phyloP scores from a whole-genome alignment of 2,113 vertebrate genomes.

The Heteronetta atricapilla region DNA sequence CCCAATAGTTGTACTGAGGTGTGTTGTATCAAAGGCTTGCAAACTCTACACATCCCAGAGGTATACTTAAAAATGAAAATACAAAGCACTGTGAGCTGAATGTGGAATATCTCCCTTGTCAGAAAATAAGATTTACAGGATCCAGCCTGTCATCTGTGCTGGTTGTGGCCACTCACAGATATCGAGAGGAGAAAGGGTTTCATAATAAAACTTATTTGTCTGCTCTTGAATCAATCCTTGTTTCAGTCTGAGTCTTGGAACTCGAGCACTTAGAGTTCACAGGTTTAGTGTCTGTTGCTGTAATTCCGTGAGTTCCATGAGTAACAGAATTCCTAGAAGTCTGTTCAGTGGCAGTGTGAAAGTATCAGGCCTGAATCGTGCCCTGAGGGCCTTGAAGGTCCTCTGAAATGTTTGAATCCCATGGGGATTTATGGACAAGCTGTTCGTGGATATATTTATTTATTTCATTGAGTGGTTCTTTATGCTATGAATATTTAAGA shows the following conservation, averaged over 20 bases:
- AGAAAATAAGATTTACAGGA: neutral
- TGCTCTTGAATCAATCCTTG: neutral
- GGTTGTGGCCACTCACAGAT: neutral
- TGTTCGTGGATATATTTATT: neutral
- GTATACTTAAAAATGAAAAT: neutral
- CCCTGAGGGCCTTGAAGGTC: neutral
- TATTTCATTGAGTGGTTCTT: neutral
- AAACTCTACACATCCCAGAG: neutral
- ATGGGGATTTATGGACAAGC: neutral
- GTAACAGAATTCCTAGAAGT: neutral
- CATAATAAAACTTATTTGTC: neutral
- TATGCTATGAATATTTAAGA: neutral
- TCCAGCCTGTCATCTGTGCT: neutral
- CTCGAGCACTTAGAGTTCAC: neutral
- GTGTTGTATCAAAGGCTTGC: neutral
- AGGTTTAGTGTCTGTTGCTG: neutral
- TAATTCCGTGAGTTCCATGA: neutral
- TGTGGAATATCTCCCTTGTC: neutral
- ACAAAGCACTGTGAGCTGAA: neutral
- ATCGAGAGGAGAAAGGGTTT: neutral
- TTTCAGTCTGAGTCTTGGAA: neutral
- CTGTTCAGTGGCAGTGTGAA: neutral
- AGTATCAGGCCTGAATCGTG: neutral
- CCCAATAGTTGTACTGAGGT: neutral
- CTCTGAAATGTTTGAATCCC: neutral